Evolutionary conservation across 2,113 vertebrate species (phyloP).

Genomic region (Dryoscopus gambensis): DNA sequence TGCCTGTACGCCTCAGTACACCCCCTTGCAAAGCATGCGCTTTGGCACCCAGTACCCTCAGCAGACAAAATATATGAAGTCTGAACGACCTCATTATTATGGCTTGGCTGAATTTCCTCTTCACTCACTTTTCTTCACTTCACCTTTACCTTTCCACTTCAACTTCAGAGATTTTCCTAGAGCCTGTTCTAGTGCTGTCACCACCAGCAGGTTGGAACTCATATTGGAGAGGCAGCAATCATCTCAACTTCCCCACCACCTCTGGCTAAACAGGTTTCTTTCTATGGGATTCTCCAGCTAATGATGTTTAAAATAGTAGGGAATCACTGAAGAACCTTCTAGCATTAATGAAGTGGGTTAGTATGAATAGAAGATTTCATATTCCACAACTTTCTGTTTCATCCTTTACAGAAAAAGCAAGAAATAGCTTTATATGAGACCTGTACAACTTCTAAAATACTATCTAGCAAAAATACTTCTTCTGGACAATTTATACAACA

Average conservation of each 20-base stretch:
- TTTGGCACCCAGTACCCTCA: background rate
- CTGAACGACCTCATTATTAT: background rate
- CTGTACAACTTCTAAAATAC: background rate
- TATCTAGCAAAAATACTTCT: background rate
- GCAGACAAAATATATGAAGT: background rate
- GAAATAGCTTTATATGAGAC: background rate
- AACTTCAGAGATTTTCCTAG: background rate
- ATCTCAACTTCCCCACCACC: background rate
- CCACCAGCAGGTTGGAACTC: background rate
- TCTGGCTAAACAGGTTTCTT: background rate
- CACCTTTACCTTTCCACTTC: background rate
- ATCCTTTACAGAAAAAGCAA: background rate
- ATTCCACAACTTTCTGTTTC: background rate
- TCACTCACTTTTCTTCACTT: background rate
- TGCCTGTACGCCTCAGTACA: background rate
- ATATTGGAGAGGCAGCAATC: background rate
- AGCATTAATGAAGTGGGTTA: background rate
- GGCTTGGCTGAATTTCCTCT: background rate
- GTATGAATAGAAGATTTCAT: background rate
- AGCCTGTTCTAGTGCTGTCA: background rate
- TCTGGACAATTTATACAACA: background rate
- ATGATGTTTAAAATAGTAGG: background rate
- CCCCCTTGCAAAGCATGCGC: background rate
- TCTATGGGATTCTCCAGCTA: background rate
- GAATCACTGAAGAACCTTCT: background rate